Evolutionary conservation across 1,140 invertebrate genomes (phyloP).

Genomic region (Probaryconus sp.): DNA sequence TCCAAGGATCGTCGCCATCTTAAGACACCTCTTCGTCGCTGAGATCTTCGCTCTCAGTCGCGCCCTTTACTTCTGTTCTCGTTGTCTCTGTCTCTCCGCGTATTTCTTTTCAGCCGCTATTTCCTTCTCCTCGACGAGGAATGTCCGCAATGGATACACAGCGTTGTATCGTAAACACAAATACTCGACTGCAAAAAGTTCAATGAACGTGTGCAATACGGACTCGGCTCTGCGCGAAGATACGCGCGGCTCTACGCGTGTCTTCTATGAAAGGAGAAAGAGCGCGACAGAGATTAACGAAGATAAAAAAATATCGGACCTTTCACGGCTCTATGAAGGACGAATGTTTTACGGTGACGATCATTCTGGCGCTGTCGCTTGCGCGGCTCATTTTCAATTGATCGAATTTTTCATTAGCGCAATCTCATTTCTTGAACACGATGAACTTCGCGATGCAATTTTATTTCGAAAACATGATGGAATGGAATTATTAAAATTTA

Average conservation of each 20-base stretch:
- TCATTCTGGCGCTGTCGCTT: slow-evolving; percentile 28
- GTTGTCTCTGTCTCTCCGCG: slow-evolving; percentile 15
- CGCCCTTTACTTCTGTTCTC: background rate
- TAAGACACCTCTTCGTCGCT: slow-evolving; percentile 57
- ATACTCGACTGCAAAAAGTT: slow-evolving; percentile 59
- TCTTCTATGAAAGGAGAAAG: slow-evolving; percentile 45
- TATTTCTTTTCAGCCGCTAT: slow-evolving; percentile 13
- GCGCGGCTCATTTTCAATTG: background rate
- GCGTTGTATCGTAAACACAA: slow-evolving; percentile 59
- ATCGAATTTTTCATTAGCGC: background rate
- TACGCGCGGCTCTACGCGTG: slow-evolving; percentile 36
- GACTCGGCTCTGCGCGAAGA: slow-evolving; percentile 14
- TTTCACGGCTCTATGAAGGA: slow-evolving; percentile 52
- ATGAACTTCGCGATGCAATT: no score
- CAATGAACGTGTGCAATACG: slow-evolving; percentile 62
- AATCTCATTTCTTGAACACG: no score
- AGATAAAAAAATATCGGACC: slow-evolving; percentile 31
- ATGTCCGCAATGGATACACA: slow-evolving; percentile 58
- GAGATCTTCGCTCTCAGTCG: slow-evolving; percentile 40
- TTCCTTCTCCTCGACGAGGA: slow-evolving; percentile 53
- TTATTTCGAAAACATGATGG: no score
- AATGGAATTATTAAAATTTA: no score
- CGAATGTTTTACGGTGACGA: slow-evolving; percentile 24
- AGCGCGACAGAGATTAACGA: slow-evolving; percentile 29
- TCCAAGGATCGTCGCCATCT: slow-evolving; percentile 59